Evolutionary conservation across 2,888 invertebrate species (phyloP), one percentile per base, ranked within the genome.

Genomic region (Hermaeophaga mercurialis): DNA sequence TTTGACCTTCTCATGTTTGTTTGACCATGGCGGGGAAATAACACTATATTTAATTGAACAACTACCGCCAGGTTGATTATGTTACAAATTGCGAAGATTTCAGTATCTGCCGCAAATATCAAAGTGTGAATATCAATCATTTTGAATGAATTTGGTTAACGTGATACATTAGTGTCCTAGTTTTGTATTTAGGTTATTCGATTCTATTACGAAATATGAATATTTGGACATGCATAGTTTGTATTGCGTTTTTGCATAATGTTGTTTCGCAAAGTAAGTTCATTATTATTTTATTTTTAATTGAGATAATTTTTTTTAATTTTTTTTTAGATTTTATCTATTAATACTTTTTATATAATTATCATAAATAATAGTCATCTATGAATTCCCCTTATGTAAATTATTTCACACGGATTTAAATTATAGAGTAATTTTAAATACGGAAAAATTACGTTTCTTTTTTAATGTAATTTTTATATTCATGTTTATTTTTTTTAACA

Each of bases 11-110:
- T 43, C 22, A 22, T 50, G 58, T 50, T 50, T 50, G 41, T 54
- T 54, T 49, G 34, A 58, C 54, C 33, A 54, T 58, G 54, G 58
- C 50, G 58, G 58, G 58, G 53, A 46, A 39, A 50, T 46, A 58
- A 45, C 49, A 24, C 47, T 50, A 58, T 58, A 39, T 50, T 54
- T 43, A 43, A 39, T 52, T 52, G 44, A 53, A 50, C 49, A 54
- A 54, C 54, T 50, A 44, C 34, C 28, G 34, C n/a, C 50, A 58
- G 46, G 22, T 9, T 49, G 26, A 47, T 58, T 39, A 52, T 34
- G 45, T 41, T 54, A 18, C 24, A 49, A 39, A 47, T 50, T 28
- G 33, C 34, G 11, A 45, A 45, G 54, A 44, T 54, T 43, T 54
- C 39, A 54, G 34, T 54, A 49, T 44, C 36, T 48, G 36, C 54